A percentile compares a stretch with the other conserved stretches of the same genome.
Conservation (phyloP, 2,797 vertebrate species). For the Silurus aristotelis region DNA sequence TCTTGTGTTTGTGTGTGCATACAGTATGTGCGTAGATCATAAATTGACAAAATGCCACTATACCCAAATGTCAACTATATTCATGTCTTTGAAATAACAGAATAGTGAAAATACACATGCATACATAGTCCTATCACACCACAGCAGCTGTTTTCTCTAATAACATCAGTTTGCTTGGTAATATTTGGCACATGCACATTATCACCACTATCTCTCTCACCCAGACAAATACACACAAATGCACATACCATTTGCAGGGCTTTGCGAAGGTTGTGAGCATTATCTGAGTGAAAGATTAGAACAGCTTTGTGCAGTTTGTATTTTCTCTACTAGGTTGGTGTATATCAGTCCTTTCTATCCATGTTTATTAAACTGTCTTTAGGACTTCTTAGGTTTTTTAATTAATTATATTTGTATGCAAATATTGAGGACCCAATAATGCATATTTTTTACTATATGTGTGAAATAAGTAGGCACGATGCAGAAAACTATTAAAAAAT, state of each 20-base stretch:
- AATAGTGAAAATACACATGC: not conserved
- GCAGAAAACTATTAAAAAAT: too few species aligned
- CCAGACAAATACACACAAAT: conserved; percentile 14
- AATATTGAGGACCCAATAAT: too few species aligned
- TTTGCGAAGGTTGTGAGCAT: not conserved
- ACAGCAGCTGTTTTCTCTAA: conserved; percentile 38
- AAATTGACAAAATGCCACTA: conserved; percentile 23
- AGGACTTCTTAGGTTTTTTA: too few species aligned
- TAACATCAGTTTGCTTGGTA: conserved; percentile 48
- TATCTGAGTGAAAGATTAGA: not conserved
- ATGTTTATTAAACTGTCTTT: too few species aligned
- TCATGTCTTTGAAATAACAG: conserved; percentile 23
- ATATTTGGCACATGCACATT: conserved; percentile 33
- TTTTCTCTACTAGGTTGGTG: not conserved
- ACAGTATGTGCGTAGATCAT: not conserved
- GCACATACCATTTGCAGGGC: conserved; percentile 19
- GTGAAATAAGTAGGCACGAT: too few species aligned
- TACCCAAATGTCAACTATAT: conserved; percentile 37
- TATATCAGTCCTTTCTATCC: too few species aligned
- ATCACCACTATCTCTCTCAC: conserved; percentile 37
- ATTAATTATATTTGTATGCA: too few species aligned
- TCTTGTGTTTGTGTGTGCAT: not conserved
- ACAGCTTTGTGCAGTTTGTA: not conserved
- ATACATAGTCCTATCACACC: conserved; percentile 28
- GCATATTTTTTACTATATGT: too few species aligned